phyloP scores from a whole-genome alignment of 2,888 invertebrate species.

The Athripsodes cinereus region DNA sequence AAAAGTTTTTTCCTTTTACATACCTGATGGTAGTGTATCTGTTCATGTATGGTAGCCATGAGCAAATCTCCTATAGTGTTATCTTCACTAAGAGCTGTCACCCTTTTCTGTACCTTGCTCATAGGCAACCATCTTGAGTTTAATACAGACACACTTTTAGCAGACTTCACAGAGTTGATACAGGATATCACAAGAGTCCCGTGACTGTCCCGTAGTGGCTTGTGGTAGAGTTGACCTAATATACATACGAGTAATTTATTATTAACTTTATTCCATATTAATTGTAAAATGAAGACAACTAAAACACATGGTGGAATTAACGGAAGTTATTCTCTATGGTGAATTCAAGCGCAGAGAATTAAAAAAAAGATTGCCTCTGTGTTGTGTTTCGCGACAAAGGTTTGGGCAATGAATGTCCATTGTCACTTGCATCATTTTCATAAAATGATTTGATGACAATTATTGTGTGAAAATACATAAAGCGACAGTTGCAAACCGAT shows the following conservation, averaged over 20 bases:
- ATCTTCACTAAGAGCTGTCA: conserved; percentile 66
- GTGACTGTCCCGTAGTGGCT: conserved; percentile 80
- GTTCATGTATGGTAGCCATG: conserved; percentile 81
- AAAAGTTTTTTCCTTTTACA: neutral
- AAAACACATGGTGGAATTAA: too few relatives aligned
- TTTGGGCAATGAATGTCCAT: too few relatives aligned
- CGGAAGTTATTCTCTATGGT: too few relatives aligned
- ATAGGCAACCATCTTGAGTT: conserved; percentile 92
- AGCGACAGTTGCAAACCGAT: too few relatives aligned
- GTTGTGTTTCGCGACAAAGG: too few relatives aligned
- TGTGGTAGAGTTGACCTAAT: conserved; percentile 80
- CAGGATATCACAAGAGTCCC: conserved; percentile 89
- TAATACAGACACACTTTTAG: conserved; percentile 80
- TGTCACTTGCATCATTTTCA: too few relatives aligned
- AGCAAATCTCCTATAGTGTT: conserved; percentile 76
- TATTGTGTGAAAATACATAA: too few relatives aligned
- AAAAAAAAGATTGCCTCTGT: neutral
- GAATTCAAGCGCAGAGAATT: too few relatives aligned
- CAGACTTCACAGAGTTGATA: conserved; percentile 68
- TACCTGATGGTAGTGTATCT: conserved; percentile 58
- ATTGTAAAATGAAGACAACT: too few relatives aligned
- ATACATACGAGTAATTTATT: too few relatives aligned
- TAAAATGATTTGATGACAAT: too few relatives aligned
- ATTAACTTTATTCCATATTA: too few relatives aligned
- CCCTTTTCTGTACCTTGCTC: conserved; percentile 74